Conservation (phyloP, 2,113 vertebrate species). For the Miniopterus natalensis region DNA sequence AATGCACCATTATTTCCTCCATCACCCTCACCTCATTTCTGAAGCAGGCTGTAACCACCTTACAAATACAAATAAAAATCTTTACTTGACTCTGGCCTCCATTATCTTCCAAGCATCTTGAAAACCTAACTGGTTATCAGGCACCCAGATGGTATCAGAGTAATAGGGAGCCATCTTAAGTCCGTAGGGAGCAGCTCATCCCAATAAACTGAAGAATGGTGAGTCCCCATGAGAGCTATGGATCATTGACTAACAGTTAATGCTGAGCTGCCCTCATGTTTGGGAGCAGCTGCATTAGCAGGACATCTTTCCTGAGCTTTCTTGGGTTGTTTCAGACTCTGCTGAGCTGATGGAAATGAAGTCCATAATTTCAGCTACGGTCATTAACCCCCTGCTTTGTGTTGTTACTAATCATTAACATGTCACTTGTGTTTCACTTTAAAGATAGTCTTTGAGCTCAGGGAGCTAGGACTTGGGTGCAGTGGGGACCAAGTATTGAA, state of each 20-base stretch:
- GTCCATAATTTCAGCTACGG: slow-evolving; percentile 83
- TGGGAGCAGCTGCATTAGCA: slow-evolving; percentile 78
- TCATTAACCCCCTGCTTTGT: slow-evolving; percentile 85
- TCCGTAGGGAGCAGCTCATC: neutral
- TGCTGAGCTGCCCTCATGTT: slow-evolving; percentile 64
- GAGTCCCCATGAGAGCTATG: neutral
- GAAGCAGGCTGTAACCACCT: neutral
- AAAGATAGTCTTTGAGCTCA: slow-evolving; percentile 64
- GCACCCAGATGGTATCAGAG: slow-evolving; percentile 11
- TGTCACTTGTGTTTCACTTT: slow-evolving; percentile 78
- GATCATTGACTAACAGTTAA: slow-evolving; percentile 63
- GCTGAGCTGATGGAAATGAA: slow-evolving; percentile 86
- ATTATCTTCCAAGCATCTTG: neutral
- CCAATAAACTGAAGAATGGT: slow-evolving; percentile 9
- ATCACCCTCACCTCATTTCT: neutral
- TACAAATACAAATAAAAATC: neutral
- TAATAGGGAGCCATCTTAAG: neutral
- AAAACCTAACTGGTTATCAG: slow-evolving; percentile 26
- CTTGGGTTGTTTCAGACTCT: slow-evolving; percentile 77
- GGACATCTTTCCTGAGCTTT: slow-evolving; percentile 71
- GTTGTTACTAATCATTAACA: slow-evolving; percentile 84
- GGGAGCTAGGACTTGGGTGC: slow-evolving; percentile 66
- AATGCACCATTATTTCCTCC: neutral
- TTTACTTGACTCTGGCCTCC: slow-evolving; percentile 11
- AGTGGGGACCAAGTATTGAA: slow-evolving; percentile 53